phyloP scores from a whole-genome alignment of 2,113 vertebrate species.

The Cyphomyrus plagiostoma region DNA sequence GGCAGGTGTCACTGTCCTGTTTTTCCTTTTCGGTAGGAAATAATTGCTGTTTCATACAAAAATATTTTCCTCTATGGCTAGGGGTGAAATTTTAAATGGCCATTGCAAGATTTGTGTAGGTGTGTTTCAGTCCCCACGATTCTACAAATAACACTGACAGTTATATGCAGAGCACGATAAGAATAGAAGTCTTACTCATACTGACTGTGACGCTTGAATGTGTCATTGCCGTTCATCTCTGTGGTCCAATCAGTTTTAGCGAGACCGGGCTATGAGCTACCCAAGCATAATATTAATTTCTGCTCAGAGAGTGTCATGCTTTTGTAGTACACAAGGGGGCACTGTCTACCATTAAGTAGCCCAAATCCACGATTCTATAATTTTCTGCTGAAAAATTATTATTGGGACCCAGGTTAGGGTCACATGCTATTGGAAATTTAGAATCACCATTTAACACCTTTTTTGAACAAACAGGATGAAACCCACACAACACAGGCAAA shows the following conservation, averaged over 20 bases:
- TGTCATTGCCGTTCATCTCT: constrained; percentile 30
- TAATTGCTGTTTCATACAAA: neutral
- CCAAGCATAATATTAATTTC: neutral
- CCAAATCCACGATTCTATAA: neutral
- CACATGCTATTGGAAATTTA: neutral
- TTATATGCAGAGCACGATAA: constrained; percentile 31
- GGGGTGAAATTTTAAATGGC: neutral
- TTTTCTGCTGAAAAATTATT: neutral
- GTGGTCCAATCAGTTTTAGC: constrained; percentile 40
- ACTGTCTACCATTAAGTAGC: constrained; percentile 11
- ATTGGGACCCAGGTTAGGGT: neutral
- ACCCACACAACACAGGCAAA: neutral
- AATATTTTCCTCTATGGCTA: neutral
- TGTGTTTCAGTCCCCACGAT: neutral
- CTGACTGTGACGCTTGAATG: constrained; percentile 47
- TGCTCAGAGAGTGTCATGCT: constrained; percentile 3
- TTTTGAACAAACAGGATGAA: neutral
- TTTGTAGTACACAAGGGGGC: constrained; percentile 35
- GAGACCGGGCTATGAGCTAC: constrained; percentile 30
- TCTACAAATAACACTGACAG: constrained; percentile 54
- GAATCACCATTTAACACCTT: neutral
- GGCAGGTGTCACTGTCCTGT: neutral
- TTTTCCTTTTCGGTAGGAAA: neutral
- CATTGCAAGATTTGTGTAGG: neutral
- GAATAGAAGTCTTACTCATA: constrained; percentile 51